Conservation (phyloP, 2,888 invertebrate genomes). For the Diaprepes abbreviatus region DNA sequence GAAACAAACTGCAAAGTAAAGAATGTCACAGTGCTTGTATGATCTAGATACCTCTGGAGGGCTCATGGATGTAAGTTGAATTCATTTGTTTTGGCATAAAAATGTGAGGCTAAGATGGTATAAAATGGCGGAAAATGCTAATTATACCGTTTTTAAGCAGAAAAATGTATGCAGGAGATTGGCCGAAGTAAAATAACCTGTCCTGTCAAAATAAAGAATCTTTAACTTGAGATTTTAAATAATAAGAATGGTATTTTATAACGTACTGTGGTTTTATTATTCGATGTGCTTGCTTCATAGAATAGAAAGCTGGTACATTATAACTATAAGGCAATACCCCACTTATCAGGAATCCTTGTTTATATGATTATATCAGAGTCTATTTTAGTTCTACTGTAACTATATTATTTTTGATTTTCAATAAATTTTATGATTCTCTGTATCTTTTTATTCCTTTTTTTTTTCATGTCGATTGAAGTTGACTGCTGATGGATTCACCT, state of each 20-base stretch:
- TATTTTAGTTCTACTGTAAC: no score
- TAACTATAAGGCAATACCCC: no score
- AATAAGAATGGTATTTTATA: background rate
- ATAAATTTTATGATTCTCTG: no score
- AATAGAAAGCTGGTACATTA: no score
- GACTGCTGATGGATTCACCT: no score
- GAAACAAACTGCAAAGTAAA: conserved; percentile 1
- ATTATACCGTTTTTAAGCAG: conserved; percentile 26
- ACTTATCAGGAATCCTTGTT: no score
- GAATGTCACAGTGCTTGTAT: conserved; percentile 66
- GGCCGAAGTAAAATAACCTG: background rate
- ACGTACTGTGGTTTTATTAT: background rate
- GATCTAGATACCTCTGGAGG: conserved; percentile 85
- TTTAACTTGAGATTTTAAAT: background rate
- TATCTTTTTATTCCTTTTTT: no score
- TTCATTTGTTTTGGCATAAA: conserved; percentile 46
- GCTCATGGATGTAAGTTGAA: conserved; percentile 85
- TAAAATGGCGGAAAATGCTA: conserved; percentile 56
- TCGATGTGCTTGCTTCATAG: background rate
- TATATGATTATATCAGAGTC: no score
- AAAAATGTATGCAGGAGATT: conserved; percentile 7
- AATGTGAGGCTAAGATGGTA: conserved; percentile 34
- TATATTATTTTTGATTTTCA: no score
- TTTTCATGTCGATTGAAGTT: no score
- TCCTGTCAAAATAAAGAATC: background rate